phyloP scores from a whole-genome alignment of 2,888 invertebrate species.

The Pachliopta kotzebuea region DNA sequence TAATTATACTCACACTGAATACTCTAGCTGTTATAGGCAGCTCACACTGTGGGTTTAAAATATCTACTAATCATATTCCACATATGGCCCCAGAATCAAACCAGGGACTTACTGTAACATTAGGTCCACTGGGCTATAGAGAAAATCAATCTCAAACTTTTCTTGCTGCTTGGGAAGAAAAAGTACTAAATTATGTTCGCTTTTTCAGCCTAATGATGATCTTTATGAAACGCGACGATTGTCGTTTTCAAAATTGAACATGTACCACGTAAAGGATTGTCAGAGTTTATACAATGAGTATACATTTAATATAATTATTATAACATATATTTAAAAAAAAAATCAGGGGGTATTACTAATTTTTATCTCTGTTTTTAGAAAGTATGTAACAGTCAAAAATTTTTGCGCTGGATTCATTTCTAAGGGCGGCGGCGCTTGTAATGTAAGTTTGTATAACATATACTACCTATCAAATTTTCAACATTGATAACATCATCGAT shows the following conservation, averaged over 20 bases:
- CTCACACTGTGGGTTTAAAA: no score
- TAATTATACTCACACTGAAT: no score
- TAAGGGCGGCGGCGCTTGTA: slow-evolving; percentile 62
- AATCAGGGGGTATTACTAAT: no score
- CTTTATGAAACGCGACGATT: neutral
- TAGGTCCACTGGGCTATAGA: neutral
- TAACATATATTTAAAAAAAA: no score
- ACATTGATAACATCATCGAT: no score
- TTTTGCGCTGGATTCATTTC: slow-evolving; percentile 65
- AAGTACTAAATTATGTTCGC: neutral
- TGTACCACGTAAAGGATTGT: slow-evolving; percentile 21
- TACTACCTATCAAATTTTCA: neutral
- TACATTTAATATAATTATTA: neutral
- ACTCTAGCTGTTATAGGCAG: no score
- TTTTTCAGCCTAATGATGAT: slow-evolving; percentile 32
- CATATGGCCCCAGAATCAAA: neutral
- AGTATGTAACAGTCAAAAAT: slow-evolving; percentile 51
- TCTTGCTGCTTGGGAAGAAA: no score
- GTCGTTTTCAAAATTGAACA: slow-evolving; percentile 10
- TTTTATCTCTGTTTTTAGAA: slow-evolving; percentile 44
- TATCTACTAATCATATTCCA: no score
- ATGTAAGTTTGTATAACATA: slow-evolving; percentile 44
- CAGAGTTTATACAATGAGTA: slow-evolving; percentile 22
- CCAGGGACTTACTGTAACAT: neutral
- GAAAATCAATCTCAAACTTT: neutral